A percentile compares a stretch with the other conserved stretches of the same genome.
Conservation (phyloP, 1,140 invertebrate genomes). For the Drosophila orosa region DNA sequence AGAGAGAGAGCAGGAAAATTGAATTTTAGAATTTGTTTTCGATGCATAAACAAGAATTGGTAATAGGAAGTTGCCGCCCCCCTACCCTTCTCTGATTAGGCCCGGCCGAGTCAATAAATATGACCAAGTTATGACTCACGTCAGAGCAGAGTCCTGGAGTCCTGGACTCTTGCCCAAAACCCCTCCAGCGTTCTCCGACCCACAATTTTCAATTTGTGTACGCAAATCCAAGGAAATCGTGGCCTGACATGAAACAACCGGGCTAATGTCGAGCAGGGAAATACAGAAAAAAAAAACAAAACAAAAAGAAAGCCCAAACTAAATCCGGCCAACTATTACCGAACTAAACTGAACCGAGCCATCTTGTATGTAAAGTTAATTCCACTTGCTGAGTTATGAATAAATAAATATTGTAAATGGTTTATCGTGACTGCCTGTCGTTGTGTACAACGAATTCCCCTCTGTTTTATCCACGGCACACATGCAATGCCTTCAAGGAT, state of each 20-base stretch:
- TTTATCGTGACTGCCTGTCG: slow-evolving; percentile 77
- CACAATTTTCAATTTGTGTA: slow-evolving; percentile 50
- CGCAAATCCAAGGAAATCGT: slow-evolving; percentile 66
- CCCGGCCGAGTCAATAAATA: slow-evolving; percentile 67
- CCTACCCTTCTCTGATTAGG: slow-evolving; percentile 48
- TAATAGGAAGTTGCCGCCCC: slow-evolving; percentile 32
- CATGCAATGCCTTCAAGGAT: slow-evolving; percentile 74
- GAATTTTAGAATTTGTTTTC: slow-evolving; percentile 69
- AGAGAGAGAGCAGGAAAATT: slow-evolving; percentile 34
- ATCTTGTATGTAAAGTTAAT: slow-evolving; percentile 55
- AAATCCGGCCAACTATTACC: slow-evolving; percentile 48
- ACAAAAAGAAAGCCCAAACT: slow-evolving; percentile 20
- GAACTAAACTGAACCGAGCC: slow-evolving; percentile 51
- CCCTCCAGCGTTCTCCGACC: slow-evolving; percentile 29
- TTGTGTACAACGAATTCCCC: slow-evolving; percentile 34
- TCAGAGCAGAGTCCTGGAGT: slow-evolving; percentile 21
- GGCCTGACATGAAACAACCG: slow-evolving; percentile 68
- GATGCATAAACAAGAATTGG: slow-evolving; percentile 63
- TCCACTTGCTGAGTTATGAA: slow-evolving; percentile 69
- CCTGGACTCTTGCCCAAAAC: slow-evolving; percentile 1
- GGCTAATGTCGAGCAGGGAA: slow-evolving; percentile 22
- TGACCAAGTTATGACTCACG: slow-evolving; percentile 74
- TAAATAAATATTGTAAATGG: slow-evolving; percentile 81
- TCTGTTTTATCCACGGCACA: slow-evolving; percentile 37
- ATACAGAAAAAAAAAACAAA: slow-evolving; percentile 25